These are phyloP conservation scores for Phaonia tiefii DNA, from an alignment of 2,888 invertebrate genomes.

Conservation along the genomic window DNA sequence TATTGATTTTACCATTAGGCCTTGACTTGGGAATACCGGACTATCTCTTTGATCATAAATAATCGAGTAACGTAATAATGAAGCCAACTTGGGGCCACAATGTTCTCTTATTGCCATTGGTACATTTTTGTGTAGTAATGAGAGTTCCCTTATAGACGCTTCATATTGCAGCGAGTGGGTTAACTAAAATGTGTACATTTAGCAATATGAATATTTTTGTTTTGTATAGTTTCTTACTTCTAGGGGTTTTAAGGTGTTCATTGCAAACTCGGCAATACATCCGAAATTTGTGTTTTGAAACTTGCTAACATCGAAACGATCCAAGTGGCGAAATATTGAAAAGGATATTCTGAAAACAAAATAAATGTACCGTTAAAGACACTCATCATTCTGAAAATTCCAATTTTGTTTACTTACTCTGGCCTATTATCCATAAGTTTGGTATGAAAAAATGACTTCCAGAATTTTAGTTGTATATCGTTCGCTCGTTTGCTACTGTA, in stretches of 20 bases:
- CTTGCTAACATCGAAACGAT: slow-evolving; percentile 81
- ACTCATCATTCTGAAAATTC: neutral
- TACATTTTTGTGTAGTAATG: slow-evolving; percentile 86
- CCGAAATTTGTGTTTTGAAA: slow-evolving; percentile 91
- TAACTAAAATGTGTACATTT: slow-evolving; percentile 81
- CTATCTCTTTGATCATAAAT: slow-evolving; percentile 90
- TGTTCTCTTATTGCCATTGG: slow-evolving; percentile 93
- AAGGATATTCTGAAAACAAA: slow-evolving; percentile 84
- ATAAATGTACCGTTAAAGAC: neutral
- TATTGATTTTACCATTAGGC: slow-evolving; percentile 86
- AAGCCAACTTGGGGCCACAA: slow-evolving; percentile 93
- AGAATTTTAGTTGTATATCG: slow-evolving; percentile 89
- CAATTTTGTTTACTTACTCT: slow-evolving; percentile 82
- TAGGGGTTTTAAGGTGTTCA: slow-evolving; percentile 82
- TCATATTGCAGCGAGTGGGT: slow-evolving; percentile 95
- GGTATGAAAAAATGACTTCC: slow-evolving; percentile 91
- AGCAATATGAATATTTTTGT: slow-evolving; percentile 73
- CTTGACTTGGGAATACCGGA: slow-evolving; percentile 88
- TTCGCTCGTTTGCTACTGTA: slow-evolving; percentile 91
- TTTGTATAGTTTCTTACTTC: slow-evolving; percentile 75
- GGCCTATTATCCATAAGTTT: slow-evolving; percentile 82
- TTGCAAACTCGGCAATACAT: slow-evolving; percentile 87
- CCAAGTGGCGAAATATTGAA: slow-evolving; percentile 86
- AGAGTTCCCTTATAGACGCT: slow-evolving; percentile 90
- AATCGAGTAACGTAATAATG: slow-evolving; percentile 90